Conservation (phyloP, 2,888 invertebrate species). For the Orthonevra nobilis region DNA sequence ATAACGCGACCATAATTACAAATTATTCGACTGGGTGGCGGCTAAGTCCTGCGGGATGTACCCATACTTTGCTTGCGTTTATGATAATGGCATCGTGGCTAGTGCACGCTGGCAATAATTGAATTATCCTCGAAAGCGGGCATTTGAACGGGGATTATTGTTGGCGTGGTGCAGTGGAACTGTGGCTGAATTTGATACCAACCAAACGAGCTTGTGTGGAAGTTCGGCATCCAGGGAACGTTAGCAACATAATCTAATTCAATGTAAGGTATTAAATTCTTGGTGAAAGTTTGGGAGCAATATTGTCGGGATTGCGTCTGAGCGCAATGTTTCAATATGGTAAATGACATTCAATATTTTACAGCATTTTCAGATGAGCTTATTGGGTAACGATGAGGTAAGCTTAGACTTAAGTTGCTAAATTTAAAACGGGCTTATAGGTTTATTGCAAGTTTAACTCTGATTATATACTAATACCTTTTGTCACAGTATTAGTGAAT, state of each 20-base stretch:
- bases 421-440: too few species aligned
- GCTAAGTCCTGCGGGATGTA: not conserved
- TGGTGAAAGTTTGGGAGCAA: not conserved
- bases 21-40: conserved; percentile 13
- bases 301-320: conserved; percentile 6
- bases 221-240: not conserved
- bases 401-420: too few species aligned
- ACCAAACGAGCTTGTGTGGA: not conserved
- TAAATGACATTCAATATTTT: conserved; percentile 12
- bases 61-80: not conserved
- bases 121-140: conserved; percentile 8
- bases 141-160: not conserved
- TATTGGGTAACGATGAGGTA: not conserved
- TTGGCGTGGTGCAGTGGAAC: not conserved
- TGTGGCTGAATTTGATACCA: not conserved
- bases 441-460: too few species aligned
- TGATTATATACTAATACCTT: too few species aligned
- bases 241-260: conserved; percentile 20
- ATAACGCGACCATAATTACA: conserved; percentile 28
- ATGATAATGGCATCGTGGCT: not conserved
- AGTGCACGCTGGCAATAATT: conserved; percentile 8
- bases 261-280: conserved; percentile 20
- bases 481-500: too few species aligned
- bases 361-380: not conserved
- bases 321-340: not conserved